Evolutionary conservation across 2,888 invertebrate genomes (phyloP).

Genomic region (Leucoptera coffeella): DNA sequence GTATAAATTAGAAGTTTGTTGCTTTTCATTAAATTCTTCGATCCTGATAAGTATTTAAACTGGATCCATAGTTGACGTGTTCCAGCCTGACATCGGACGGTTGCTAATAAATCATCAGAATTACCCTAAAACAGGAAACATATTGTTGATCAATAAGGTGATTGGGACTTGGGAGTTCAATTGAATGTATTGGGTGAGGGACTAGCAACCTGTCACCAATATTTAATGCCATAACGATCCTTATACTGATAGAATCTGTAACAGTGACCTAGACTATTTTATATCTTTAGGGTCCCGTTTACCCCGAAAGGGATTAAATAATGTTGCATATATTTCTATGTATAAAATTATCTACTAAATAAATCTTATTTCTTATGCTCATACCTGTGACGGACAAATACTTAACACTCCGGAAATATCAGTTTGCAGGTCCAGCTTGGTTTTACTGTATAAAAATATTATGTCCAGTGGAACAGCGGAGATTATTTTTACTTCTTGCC

Average conservation of each 20-base stretch:
- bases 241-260: conserved; percentile 2
- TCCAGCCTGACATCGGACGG: conserved; percentile 90
- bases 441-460: conserved; percentile 31
- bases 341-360: too few relatives aligned
- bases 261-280: not conserved
- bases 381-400: conserved; percentile 30
- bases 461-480: conserved; percentile 37
- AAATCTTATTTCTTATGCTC: not conserved
- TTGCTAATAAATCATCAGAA: conserved; percentile 55
- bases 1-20: conserved; percentile 25
- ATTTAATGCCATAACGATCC: too few relatives aligned
- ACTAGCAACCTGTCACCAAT: too few relatives aligned
- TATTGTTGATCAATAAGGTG: too few relatives aligned
- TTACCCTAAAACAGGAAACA: conserved; percentile 15
- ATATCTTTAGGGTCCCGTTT: too few relatives aligned
- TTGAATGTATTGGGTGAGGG: too few relatives aligned
- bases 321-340: too few relatives aligned
- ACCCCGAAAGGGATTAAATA: too few relatives aligned
- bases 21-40: conserved; percentile 3
- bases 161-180: too few relatives aligned
- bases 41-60: conserved; percentile 54
- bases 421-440: conserved; percentile 25
- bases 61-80: conserved; percentile 84
- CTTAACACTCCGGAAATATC: conserved; percentile 37
- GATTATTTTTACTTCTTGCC: conserved; percentile 33